A percentile compares a stretch with the other conserved stretches of the same genome.
Conservation (phyloP, 2,888 invertebrate genomes). For the Hipparchia sbordonii region DNA sequence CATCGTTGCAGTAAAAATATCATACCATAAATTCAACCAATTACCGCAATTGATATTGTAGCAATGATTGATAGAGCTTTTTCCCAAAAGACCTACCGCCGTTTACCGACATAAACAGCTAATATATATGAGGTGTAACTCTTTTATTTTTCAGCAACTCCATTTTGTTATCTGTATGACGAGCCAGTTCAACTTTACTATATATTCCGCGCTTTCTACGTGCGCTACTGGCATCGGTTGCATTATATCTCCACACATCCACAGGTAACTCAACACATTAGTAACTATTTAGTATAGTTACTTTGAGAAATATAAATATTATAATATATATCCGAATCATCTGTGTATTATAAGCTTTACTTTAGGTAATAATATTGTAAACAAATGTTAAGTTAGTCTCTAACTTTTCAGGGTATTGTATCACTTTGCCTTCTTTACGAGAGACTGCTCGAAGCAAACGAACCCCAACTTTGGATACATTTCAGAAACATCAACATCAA, state of each 20-base stretch:
- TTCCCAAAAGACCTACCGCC: no score
- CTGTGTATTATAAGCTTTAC: not conserved
- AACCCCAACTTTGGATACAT: constrained; percentile 95
- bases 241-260: constrained; percentile 96
- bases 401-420: constrained; percentile 88
- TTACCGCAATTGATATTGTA: no score
- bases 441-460: constrained; percentile 93
- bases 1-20: no score
- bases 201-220: constrained; percentile 95
- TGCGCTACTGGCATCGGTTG: constrained; percentile 94
- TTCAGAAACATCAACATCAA: constrained; percentile 94
- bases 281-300: no score
- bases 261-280: constrained; percentile 76
- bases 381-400: not conserved
- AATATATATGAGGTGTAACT: not conserved
- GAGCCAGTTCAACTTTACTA: constrained; percentile 94
- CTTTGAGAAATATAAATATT: not conserved
- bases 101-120: no score
- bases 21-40: no score
- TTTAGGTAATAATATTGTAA: not conserved
- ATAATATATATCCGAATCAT: not conserved
- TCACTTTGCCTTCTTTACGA: constrained; percentile 95
- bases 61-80: no score
- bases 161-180: constrained; percentile 96
- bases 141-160: constrained; percentile 87